A percentile compares a stretch with the other conserved stretches of the same genome.
Evolutionary conservation across 2,888 invertebrate genomes (phyloP).

Genomic region (Scaptomyza reducta): DNA sequence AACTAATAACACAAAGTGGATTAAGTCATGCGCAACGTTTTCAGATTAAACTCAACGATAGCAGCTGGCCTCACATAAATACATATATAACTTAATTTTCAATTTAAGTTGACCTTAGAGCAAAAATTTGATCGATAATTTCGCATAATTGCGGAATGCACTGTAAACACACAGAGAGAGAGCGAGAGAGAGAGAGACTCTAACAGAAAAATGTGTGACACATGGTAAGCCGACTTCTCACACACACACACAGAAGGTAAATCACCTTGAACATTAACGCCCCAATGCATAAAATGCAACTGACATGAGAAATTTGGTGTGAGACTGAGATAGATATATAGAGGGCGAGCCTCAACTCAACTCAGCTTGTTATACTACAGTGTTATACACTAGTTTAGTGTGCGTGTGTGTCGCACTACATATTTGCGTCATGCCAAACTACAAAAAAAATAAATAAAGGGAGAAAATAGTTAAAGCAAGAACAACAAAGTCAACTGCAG

Average conservation of each 20-base stretch:
- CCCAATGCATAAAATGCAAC: slow-evolving; percentile 74
- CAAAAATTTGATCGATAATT: slow-evolving; percentile 79
- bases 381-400: slow-evolving; percentile 11
- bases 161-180: slow-evolving; percentile 24
- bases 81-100: slow-evolving; percentile 50
- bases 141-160: slow-evolving; percentile 77
- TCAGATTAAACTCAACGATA: slow-evolving; percentile 39
- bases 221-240: slow-evolving; percentile 48
- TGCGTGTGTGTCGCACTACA: slow-evolving; percentile 40
- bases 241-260: slow-evolving; percentile 31
- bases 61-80: slow-evolving; percentile 26
- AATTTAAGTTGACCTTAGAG: slow-evolving; percentile 78
- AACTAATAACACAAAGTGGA: slow-evolving; percentile 34
- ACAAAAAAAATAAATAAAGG: slow-evolving; percentile 30
- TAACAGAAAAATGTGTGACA: slow-evolving; percentile 54
- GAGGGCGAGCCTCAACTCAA: slow-evolving; percentile 43
- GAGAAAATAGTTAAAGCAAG: slow-evolving; percentile 47
- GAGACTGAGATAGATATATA: slow-evolving; percentile 38
- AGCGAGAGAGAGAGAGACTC: slow-evolving; percentile 9
- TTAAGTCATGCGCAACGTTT: slow-evolving; percentile 63
- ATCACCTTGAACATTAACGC: slow-evolving; percentile 83
- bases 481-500: slow-evolving; percentile 49
- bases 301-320: slow-evolving; percentile 60
- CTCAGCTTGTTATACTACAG: slow-evolving; percentile 58
- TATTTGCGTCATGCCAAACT: slow-evolving; percentile 71